These are phyloP conservation scores for Caenorhabditis afra DNA, from an alignment of 2,888 invertebrate species.

Conservation along the genomic window DNA sequence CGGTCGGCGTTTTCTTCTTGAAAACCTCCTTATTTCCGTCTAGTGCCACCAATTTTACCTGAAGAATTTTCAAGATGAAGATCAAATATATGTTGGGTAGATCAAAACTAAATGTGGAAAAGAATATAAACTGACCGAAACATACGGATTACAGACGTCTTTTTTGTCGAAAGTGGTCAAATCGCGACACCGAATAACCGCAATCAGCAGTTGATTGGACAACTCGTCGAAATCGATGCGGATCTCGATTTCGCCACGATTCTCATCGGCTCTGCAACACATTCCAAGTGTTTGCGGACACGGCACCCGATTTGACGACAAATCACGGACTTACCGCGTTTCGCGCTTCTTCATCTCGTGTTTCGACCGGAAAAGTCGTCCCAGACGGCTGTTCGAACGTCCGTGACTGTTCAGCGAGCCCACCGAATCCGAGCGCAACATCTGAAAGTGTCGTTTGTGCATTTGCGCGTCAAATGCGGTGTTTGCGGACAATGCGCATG, in stretches of 20 bases:
- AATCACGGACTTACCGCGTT: conserved; percentile 39
- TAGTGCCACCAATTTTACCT: conserved; percentile 70
- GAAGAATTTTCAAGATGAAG: background rate
- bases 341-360: conserved; percentile 62
- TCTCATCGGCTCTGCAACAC: conserved; percentile 64
- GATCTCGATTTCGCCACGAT: conserved; percentile 69
- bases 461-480: background rate
- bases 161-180: conserved; percentile 64
- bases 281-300: background rate
- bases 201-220: conserved; percentile 60
- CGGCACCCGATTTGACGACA: too few species aligned
- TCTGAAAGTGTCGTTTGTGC: conserved; percentile 38
- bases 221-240: conserved; percentile 64
- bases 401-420: conserved; percentile 58
- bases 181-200: conserved; percentile 52
- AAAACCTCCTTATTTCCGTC: conserved; percentile 65
- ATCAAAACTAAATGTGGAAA: too few species aligned
- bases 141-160: conserved; percentile 66
- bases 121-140: too few species aligned
- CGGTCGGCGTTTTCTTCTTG: conserved; percentile 71
- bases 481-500: background rate
- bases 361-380: conserved; percentile 63
- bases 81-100: background rate
- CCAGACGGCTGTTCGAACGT: conserved; percentile 61
- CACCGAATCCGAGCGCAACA: conserved; percentile 64